Percentiles rank a stretch among this genome's conserved stretches.
phyloP scores from a whole-genome alignment of 2,113 vertebrate species.

The Condylura cristata region DNA sequence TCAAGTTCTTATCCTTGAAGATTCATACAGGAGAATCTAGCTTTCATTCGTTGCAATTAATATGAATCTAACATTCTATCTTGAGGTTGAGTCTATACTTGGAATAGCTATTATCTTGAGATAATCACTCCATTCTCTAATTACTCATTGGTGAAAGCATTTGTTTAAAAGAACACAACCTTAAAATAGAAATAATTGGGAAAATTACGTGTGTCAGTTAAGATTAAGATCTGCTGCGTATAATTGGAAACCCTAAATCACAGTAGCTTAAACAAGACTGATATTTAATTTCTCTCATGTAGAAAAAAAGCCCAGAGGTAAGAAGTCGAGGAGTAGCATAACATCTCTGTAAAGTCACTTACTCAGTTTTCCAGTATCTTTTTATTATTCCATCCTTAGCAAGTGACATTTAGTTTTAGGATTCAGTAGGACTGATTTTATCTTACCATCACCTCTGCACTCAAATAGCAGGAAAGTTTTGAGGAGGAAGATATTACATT shows the following conservation, averaged over 20 bases:
- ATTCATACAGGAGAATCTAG: background rate
- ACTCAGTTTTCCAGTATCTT: background rate
- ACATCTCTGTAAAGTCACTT: background rate
- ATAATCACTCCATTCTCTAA: constrained; percentile 78
- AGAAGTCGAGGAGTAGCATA: background rate
- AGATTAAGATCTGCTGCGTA: constrained; percentile 32
- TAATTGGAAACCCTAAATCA: constrained; percentile 48
- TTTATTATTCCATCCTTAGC: background rate
- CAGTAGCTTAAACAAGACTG: constrained; percentile 35
- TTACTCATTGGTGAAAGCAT: constrained; percentile 80
- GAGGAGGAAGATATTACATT: background rate
- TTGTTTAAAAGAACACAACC: constrained; percentile 74
- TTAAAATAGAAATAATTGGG: constrained; percentile 82
- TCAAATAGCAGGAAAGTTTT: constrained; percentile 16
- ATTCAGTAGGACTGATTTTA: background rate
- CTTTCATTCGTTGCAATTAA: constrained; percentile 33
- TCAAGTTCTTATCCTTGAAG: constrained; percentile 9
- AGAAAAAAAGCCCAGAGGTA: background rate
- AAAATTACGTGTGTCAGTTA: constrained; percentile 69
- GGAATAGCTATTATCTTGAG: constrained; percentile 76
- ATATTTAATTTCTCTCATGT: constrained; percentile 45
- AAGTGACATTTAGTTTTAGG: background rate
- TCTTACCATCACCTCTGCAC: background rate
- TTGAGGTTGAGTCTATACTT: background rate
- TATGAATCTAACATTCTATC: background rate